These are phyloP conservation scores for Gorsachius goisagi DNA, from an alignment of 2,113 vertebrate genomes.

Conservation along the genomic window DNA sequence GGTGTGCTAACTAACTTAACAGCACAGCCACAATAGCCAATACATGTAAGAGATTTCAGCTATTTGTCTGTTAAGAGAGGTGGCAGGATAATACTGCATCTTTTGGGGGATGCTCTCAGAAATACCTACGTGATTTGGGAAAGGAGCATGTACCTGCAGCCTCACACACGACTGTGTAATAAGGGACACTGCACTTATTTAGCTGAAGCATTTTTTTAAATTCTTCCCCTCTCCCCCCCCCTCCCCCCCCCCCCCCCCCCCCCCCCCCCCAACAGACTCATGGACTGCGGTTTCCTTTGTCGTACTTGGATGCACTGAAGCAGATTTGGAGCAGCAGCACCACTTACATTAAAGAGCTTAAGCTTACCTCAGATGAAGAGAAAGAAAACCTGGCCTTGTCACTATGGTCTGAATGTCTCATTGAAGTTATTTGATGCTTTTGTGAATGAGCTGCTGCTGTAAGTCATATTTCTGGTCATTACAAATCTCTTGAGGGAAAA, in stretches of 20 bases:
- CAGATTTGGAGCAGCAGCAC: constrained; percentile 77
- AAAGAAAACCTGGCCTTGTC: constrained; percentile 82
- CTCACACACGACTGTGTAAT: rapidly evolving
- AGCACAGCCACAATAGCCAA: too few relatives aligned
- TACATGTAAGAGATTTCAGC: background rate
- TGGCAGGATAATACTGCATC: background rate
- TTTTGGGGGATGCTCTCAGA: background rate
- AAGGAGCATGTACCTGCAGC: background rate
- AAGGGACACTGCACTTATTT: too few relatives aligned
- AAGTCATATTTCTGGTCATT: background rate
- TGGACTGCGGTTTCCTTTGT: constrained; percentile 86
- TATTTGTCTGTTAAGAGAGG: background rate
- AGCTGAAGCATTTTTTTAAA: background rate
- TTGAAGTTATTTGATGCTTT: constrained; percentile 72
- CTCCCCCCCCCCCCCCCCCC: too few relatives aligned
- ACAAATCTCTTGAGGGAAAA: background rate
- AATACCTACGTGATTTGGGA: too few relatives aligned
- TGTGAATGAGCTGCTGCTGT: background rate
- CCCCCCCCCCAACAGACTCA: constrained; percentile 39
- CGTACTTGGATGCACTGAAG: constrained; percentile 80
- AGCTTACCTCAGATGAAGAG: constrained; percentile 75
- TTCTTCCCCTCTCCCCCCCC: too few relatives aligned
- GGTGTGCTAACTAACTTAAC: too few relatives aligned
- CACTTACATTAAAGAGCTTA: constrained; percentile 76
- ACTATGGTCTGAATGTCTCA: constrained; percentile 87